Conservation (phyloP, 2,797 vertebrate genomes). For the Silurus aristotelis region DNA sequence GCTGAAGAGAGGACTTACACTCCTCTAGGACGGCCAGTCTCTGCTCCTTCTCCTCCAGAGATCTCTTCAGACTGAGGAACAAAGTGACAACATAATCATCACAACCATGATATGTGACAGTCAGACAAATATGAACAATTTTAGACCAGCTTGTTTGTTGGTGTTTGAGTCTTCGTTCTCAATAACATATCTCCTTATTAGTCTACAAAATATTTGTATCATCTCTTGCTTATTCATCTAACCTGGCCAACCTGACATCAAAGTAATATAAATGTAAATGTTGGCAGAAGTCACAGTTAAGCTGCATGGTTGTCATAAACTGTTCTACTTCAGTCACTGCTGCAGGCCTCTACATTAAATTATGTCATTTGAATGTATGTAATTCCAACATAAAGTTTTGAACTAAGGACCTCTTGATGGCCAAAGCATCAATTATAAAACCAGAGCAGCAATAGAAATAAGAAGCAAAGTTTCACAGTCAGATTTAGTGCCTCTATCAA, state of each 20-base stretch:
- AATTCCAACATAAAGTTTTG: background rate
- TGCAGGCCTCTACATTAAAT: background rate
- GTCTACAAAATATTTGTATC: background rate
- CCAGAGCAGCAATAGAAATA: background rate
- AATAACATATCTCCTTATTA: background rate
- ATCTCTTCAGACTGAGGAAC: constrained; percentile 72
- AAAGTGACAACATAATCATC: constrained; percentile 14
- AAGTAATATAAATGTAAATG: background rate
- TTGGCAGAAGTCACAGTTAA: background rate
- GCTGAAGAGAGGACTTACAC: constrained; percentile 65
- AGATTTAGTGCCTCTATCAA: constrained; percentile 17
- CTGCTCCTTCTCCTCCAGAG: constrained; percentile 78
- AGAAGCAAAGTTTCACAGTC: background rate
- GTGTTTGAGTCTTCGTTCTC: background rate
- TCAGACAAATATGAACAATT: background rate
- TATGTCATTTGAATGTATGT: constrained; percentile 3
- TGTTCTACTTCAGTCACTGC: background rate
- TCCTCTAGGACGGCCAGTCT: constrained; percentile 73
- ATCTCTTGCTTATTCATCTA: background rate
- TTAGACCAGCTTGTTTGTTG: background rate
- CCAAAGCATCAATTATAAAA: background rate
- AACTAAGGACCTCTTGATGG: background rate
- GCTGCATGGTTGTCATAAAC: background rate
- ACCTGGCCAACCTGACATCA: background rate
- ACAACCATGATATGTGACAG: no score